Evolutionary conservation across 2,797 vertebrate genomes (phyloP).

Genomic region (Coluber constrictor): DNA sequence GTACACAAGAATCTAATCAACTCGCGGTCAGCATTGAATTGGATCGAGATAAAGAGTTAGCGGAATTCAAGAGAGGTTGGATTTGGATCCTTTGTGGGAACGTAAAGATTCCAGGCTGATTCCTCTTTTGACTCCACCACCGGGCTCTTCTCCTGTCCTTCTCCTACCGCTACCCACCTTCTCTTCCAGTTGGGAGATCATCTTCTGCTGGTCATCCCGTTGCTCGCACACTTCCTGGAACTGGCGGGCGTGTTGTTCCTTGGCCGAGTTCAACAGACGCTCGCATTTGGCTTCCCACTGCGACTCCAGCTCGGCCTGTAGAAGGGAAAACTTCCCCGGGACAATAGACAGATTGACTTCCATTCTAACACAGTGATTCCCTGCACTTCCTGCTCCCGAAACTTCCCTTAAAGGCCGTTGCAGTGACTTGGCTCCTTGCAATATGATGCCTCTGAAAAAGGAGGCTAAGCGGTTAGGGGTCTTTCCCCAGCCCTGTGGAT

Average conservation of each 20-base stretch:
- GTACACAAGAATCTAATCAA: too few relatives aligned
- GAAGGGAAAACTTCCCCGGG: conserved; percentile 71
- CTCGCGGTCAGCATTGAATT: too few relatives aligned
- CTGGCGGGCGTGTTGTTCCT: conserved; percentile 76
- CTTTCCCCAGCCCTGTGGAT: background rate
- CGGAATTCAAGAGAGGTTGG: too few relatives aligned
- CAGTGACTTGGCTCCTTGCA: background rate
- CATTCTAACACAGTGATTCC: accelerated
- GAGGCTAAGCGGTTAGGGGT: background rate
- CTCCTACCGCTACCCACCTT: conserved; percentile 70
- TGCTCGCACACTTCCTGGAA: conserved; percentile 77
- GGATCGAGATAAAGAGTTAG: too few relatives aligned
- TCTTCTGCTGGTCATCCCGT: conserved; percentile 75
- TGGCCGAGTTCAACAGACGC: conserved; percentile 70
- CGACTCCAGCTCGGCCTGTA: conserved; percentile 83
- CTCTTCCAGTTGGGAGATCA: conserved; percentile 77
- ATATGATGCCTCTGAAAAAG: background rate
- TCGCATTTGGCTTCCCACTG: conserved; percentile 82
- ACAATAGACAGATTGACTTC: background rate
- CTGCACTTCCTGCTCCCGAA: background rate
- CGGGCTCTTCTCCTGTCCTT: background rate
- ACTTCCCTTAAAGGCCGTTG: background rate
- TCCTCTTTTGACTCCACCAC: background rate
- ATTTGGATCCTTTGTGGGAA: too few relatives aligned
- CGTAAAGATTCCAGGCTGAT: background rate